Evolutionary conservation across 2,797 vertebrate genomes (phyloP).

Genomic region (Enteromius anoplus): DNA sequence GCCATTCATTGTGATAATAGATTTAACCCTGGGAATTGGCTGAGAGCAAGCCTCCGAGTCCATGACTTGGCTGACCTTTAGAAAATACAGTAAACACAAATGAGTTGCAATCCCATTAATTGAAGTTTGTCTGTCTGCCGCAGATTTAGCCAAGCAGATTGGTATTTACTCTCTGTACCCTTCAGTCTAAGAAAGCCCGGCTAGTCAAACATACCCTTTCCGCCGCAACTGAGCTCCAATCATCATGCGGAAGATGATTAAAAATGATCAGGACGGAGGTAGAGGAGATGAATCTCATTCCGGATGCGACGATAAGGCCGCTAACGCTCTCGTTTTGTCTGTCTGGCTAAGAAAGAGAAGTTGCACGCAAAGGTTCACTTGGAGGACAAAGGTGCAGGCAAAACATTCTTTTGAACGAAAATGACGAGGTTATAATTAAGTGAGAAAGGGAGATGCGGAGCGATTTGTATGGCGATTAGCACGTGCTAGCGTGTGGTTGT

Average conservation of each 20-base stretch:
- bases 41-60: conserved; percentile 87
- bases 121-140: conserved; percentile 78
- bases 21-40: conserved; percentile 96
- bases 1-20: conserved; percentile 96
- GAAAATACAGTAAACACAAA: conserved; percentile 90
- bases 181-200: conserved; percentile 80
- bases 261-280: conserved; percentile 70
- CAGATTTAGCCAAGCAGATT: conserved; percentile 83
- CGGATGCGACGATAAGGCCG: conserved; percentile 59
- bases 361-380: conserved; percentile 11
- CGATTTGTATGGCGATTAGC: conserved; percentile 47
- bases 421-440: conserved; percentile 48
- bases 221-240: conserved; percentile 70
- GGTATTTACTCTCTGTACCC: conserved; percentile 89
- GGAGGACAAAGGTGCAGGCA: conserved; percentile 51
- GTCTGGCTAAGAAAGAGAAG: conserved; percentile 38
- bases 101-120: conserved; percentile 90
- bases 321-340: conserved; percentile 44
- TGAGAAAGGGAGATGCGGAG: conserved; percentile 36
- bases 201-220: conserved; percentile 82
- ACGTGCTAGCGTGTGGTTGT: background rate
- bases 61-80: conserved; percentile 91
- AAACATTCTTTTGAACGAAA: conserved; percentile 48
- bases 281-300: conserved; percentile 64
- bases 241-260: conserved; percentile 71